These are phyloP conservation scores for Muscina levida DNA, from an alignment of 2,888 invertebrate genomes.

Conservation along the genomic window DNA sequence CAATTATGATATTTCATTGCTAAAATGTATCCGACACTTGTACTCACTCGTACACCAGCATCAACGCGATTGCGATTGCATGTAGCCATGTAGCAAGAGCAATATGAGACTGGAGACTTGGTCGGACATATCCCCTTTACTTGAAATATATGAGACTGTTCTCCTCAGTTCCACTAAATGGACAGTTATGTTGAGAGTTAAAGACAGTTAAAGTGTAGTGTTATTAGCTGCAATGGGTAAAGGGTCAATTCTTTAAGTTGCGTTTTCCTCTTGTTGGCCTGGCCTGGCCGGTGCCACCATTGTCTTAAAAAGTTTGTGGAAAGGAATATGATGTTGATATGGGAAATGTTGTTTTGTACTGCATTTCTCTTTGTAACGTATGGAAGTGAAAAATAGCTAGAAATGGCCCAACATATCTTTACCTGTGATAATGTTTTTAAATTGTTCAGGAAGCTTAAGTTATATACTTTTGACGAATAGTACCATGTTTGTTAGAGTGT, in stretches of 20 bases:
- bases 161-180: constrained; percentile 43
- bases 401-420: too few species aligned
- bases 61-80: not conserved
- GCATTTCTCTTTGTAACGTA: too few species aligned
- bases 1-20: constrained; percentile 80
- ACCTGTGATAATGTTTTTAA: too few species aligned
- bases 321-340: too few species aligned
- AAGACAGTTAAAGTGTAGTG: constrained; percentile 64
- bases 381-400: too few species aligned
- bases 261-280: not conserved
- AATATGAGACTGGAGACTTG: too few species aligned
- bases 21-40: constrained; percentile 77
- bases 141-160: constrained; percentile 18
- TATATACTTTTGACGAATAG: too few species aligned
- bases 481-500: too few species aligned
- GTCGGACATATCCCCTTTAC: constrained; percentile 36
- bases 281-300: not conserved
- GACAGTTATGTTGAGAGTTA: constrained; percentile 54
- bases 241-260: constrained; percentile 57
- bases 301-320: too few species aligned
- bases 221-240: constrained; percentile 58
- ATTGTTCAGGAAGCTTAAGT: too few species aligned
- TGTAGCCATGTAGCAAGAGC: too few species aligned
- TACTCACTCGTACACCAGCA: constrained; percentile 18
- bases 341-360: too few species aligned